Conservation (phyloP, 92 coral and sea anemone genomes). For the Paramuricea clavata region DNA sequence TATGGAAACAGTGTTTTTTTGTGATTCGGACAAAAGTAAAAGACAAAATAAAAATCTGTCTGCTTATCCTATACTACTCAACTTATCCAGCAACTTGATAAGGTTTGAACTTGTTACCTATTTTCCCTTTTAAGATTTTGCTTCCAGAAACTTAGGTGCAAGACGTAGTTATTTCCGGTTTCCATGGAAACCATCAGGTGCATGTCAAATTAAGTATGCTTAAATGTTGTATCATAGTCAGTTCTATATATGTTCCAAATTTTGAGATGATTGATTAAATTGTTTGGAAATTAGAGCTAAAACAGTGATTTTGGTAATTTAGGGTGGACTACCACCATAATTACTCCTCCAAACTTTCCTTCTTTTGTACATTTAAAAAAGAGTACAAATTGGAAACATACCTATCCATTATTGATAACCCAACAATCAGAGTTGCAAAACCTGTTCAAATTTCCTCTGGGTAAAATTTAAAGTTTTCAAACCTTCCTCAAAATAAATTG, state of each 20-base stretch:
- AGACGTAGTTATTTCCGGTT: not conserved
- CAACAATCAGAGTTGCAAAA: too few species aligned
- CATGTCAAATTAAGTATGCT: not conserved
- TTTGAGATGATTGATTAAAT: not conserved
- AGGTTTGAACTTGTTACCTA: not conserved
- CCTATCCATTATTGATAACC: too few species aligned
- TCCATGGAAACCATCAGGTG: not conserved
- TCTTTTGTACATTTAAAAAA: too few species aligned
- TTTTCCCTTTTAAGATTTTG: not conserved
- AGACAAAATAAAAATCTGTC: conserved; percentile 2
- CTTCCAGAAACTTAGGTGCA: not conserved
- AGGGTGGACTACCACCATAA: not conserved
- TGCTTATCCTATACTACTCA: not conserved
- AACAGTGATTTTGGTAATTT: not conserved
- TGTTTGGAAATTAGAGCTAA: conserved; percentile 11
- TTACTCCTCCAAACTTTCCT: too few species aligned
- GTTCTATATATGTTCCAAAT: not conserved
- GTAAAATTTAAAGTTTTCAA: too few species aligned
- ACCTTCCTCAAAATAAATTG: too few species aligned
- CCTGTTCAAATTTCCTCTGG: too few species aligned
- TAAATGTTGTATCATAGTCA: not conserved
- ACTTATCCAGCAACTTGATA: not conserved
- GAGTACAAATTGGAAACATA: too few species aligned
- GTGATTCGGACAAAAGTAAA: not conserved
- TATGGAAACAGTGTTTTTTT: conserved; percentile 8